These are phyloP conservation scores for Rotaria socialis DNA, from an alignment of 2,888 invertebrate species.

Conservation along the genomic window DNA sequence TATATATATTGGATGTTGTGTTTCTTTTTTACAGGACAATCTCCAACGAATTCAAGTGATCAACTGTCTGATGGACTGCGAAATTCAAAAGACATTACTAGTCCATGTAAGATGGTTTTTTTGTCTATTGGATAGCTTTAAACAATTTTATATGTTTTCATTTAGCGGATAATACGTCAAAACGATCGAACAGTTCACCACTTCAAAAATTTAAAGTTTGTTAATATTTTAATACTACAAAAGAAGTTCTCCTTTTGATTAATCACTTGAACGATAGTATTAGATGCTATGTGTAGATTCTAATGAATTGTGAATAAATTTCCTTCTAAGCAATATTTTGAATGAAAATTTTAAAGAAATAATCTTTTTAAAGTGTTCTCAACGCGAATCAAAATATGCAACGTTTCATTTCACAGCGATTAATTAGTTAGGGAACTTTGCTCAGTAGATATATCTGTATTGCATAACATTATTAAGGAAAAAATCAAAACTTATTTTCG, in stretches of 20 bases:
- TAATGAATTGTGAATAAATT: too few relatives aligned
- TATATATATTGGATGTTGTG: neutral
- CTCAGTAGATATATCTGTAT: neutral
- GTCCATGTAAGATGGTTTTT: neutral
- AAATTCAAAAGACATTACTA: neutral
- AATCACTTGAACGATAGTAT: too few relatives aligned
- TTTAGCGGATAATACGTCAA: neutral
- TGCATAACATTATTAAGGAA: neutral
- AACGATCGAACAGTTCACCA: neutral
- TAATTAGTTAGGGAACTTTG: too few relatives aligned
- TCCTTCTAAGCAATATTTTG: too few relatives aligned
- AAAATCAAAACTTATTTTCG: neutral
- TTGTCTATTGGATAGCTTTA: too few relatives aligned
- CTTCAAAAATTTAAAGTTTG: neutral
- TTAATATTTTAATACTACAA: neutral
- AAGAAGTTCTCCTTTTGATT: too few relatives aligned
- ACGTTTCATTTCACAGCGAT: too few relatives aligned
- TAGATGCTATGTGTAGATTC: too few relatives aligned
- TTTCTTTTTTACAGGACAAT: neutral
- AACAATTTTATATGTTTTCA: neutral
- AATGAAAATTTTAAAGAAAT: too few relatives aligned
- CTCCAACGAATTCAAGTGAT: neutral
- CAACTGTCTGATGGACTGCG: neutral
- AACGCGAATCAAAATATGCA: too few relatives aligned
- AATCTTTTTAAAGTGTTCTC: too few relatives aligned